phyloP scores from a whole-genome alignment of 1,140 invertebrate genomes.

The Semibalanus balanoides region DNA sequence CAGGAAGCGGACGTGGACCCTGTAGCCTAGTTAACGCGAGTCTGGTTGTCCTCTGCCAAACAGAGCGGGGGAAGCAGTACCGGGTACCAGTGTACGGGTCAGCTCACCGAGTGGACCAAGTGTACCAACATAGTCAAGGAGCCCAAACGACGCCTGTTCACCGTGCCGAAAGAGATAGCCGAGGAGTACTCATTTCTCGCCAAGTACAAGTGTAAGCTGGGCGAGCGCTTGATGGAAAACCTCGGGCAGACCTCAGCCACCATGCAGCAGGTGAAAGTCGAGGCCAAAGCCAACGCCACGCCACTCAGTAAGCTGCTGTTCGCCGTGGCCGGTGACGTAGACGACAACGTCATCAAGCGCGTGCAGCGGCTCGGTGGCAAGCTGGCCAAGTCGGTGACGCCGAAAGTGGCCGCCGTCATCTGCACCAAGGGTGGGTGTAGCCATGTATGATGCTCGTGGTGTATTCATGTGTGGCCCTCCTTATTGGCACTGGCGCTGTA shows the following conservation, averaged over 20 bases:
- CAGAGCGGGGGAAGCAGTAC: slow-evolving; percentile 31
- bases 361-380: slow-evolving; percentile 60
- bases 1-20: too few species aligned
- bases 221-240: neutral
- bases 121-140: slow-evolving; percentile 56
- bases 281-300: slow-evolving; percentile 39
- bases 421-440: slow-evolving; percentile 40
- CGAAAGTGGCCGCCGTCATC: slow-evolving; percentile 55
- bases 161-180: slow-evolving; percentile 50
- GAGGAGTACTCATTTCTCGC: slow-evolving; percentile 45
- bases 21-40: too few species aligned
- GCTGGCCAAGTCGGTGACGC: slow-evolving; percentile 45
- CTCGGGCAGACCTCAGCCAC: neutral
- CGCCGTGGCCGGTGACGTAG: slow-evolving; percentile 45
- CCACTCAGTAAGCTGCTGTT: slow-evolving; percentile 66
- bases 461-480: too few species aligned
- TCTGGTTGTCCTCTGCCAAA: too few species aligned
- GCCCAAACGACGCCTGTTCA: slow-evolving; percentile 57
- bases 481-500: too few species aligned
- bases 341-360: slow-evolving; percentile 40
- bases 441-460: too few species aligned
- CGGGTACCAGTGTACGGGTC: slow-evolving; percentile 65
- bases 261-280: slow-evolving; percentile 36
- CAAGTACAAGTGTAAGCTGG: slow-evolving; percentile 13
- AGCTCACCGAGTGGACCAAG: slow-evolving; percentile 78